Conservation (phyloP, 2,888 invertebrate genomes). For the Panopea generosa region DNA sequence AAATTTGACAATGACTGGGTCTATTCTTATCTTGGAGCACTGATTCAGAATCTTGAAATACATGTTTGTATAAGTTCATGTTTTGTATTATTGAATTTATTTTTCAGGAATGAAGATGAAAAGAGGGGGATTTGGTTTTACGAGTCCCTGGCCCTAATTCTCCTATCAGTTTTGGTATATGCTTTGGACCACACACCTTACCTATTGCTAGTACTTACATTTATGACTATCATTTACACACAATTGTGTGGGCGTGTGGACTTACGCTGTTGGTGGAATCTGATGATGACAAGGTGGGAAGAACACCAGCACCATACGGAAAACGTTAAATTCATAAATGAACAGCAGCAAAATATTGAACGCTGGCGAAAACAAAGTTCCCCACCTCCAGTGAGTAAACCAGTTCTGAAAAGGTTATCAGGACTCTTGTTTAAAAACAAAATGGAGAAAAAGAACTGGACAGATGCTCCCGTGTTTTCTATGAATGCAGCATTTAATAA, state of each 20-base stretch:
- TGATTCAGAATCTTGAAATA: too few species aligned
- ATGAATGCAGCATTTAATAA: too few species aligned
- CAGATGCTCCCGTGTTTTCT: background rate
- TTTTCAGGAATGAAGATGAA: slow-evolving; percentile 77
- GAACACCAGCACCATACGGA: slow-evolving; percentile 82
- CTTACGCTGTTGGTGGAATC: slow-evolving; percentile 68
- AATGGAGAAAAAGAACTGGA: slow-evolving; percentile 23
- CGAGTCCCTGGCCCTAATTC: slow-evolving; percentile 72
- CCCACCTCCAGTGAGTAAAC: slow-evolving; percentile 46
- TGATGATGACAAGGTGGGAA: slow-evolving; percentile 78
- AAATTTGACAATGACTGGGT: too few species aligned
- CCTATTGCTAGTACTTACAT: slow-evolving; percentile 70
- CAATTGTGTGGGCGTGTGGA: slow-evolving; percentile 74
- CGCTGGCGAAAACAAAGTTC: slow-evolving; percentile 28
- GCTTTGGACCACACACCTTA: slow-evolving; percentile 77
- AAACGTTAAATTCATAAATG: slow-evolving; percentile 71
- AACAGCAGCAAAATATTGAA: slow-evolving; percentile 35
- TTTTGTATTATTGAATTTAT: too few species aligned
- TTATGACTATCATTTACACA: slow-evolving; percentile 77
- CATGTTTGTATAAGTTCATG: too few species aligned
- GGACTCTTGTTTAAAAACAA: slow-evolving; percentile 35
- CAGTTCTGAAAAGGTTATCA: slow-evolving; percentile 38
- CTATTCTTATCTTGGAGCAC: too few species aligned
- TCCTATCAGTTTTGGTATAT: slow-evolving; percentile 72
- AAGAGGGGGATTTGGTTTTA: slow-evolving; percentile 80